Percentiles rank a stretch among this genome's conserved stretches.
phyloP scores from a whole-genome alignment of 2,797 vertebrate species.

The Huso huso region DNA sequence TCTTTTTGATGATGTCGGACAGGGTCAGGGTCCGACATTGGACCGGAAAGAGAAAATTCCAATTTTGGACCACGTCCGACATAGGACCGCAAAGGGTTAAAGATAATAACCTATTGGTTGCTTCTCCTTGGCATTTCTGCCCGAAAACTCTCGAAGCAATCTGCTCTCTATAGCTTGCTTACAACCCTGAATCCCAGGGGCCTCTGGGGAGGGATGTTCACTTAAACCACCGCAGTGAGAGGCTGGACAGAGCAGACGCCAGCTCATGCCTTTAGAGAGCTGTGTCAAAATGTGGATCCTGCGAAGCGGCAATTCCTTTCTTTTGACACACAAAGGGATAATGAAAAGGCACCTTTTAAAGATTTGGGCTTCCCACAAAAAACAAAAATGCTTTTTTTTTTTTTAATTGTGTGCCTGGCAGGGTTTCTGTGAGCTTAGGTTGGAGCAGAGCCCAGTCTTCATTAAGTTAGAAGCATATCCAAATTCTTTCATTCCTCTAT shows the following conservation, averaged over 20 bases:
- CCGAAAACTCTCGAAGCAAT: too few relatives aligned
- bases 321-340: background rate
- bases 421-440: background rate
- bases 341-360: too few relatives aligned
- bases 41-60: too few relatives aligned
- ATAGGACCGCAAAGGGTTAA: too few relatives aligned
- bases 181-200: background rate
- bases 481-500: slow-evolving; percentile 42
- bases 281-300: background rate
- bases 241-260: background rate
- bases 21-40: too few relatives aligned
- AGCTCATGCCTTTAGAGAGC: background rate
- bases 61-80: too few relatives aligned
- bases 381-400: too few relatives aligned
- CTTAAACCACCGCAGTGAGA: background rate
- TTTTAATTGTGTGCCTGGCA: slow-evolving; percentile 2
- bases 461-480: slow-evolving; percentile 4
- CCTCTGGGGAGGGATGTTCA: background rate
- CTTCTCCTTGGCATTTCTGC: too few relatives aligned
- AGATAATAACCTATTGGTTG: too few relatives aligned
- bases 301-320: background rate
- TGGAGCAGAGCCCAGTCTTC: slow-evolving; percentile 11
- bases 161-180: too few relatives aligned
- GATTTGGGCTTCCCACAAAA: too few relatives aligned
- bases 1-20: too few relatives aligned